A percentile compares a stretch with the other conserved stretches of the same genome.
These are phyloP conservation scores for Micrastur ruficollis DNA, from an alignment of 2,797 vertebrate genomes.

Conservation along the genomic window DNA sequence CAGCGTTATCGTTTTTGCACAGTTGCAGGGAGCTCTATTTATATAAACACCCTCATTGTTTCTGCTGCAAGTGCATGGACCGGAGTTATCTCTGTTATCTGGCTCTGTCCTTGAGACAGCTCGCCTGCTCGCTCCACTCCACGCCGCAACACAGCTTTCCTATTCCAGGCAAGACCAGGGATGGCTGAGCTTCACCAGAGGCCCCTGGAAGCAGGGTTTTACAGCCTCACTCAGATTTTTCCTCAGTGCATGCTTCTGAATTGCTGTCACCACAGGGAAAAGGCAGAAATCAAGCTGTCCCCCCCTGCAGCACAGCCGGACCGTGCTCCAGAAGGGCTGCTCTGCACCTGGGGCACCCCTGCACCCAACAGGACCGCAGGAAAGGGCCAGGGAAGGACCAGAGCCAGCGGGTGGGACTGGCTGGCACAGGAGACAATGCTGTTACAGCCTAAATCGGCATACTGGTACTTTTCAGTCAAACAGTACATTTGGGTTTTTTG, in stretches of 20 bases:
- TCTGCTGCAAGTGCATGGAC: background rate
- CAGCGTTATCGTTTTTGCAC: background rate
- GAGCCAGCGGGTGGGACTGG: background rate
- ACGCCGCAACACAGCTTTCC: background rate
- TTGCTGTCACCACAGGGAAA: background rate
- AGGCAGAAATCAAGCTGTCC: background rate
- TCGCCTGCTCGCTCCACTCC: rapidly evolving
- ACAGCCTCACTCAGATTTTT: background rate
- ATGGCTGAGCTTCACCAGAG: background rate
- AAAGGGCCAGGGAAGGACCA: background rate
- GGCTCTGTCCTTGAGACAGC: background rate
- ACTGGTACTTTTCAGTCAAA: background rate
- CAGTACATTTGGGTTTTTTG: rapidly evolving
- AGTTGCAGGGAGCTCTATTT: background rate
- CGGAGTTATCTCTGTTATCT: background rate
- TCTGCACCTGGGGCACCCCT: rapidly evolving
- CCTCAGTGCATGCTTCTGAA: background rate
- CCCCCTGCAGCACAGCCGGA: background rate
- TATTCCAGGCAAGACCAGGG: background rate
- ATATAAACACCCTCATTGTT: background rate
- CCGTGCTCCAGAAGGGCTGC: background rate
- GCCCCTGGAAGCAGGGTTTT: background rate
- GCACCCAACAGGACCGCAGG: rapidly evolving
- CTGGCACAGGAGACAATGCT: background rate
- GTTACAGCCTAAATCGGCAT: rapidly evolving